Evolutionary conservation across 1,140 invertebrate species (phyloP).

Genomic region (Cataglyphis hispanica): DNA sequence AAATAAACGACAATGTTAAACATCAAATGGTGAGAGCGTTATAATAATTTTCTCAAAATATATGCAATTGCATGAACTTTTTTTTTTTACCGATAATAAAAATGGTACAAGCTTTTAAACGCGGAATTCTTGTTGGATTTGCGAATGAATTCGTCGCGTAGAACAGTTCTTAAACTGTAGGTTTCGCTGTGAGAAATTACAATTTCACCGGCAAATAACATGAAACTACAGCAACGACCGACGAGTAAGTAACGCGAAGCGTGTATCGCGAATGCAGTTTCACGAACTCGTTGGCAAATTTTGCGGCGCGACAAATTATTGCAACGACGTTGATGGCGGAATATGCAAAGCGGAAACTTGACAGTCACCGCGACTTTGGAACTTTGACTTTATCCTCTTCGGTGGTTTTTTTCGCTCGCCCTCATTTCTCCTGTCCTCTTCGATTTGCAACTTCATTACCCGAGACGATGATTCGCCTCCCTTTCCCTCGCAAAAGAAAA

Average conservation of each 20-base stretch:
- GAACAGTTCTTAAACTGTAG: conserved; percentile 21
- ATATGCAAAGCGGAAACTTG: conserved; percentile 66
- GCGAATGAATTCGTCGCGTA: not conserved
- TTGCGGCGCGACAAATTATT: conserved; percentile 27
- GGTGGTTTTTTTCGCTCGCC: conserved; percentile 20
- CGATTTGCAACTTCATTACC: conserved; percentile 74
- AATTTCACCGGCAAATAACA: conserved; percentile 16
- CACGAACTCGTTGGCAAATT: conserved; percentile 16
- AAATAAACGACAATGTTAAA: not conserved
- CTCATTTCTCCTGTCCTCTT: not conserved
- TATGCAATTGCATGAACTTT: not conserved
- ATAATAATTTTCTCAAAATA: conserved; percentile 33
- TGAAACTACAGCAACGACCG: conserved; percentile 27
- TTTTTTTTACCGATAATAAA: conserved; percentile 1
- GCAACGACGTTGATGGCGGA: conserved; percentile 46
- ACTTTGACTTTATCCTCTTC: conserved; percentile 54
- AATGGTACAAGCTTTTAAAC: not conserved
- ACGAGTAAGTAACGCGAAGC: conserved; percentile 10
- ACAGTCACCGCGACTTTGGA: conserved; percentile 29
- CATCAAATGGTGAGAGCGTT: conserved; percentile 1
- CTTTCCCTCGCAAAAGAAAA: conserved; percentile 24
- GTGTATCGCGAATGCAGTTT: conserved; percentile 12
- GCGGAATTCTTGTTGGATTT: not conserved
- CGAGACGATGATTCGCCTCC: conserved; percentile 12
- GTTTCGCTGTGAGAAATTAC: conserved; percentile 8